Percentiles rank a stretch among this genome's conserved stretches.
phyloP scores from a whole-genome alignment of 2,797 vertebrate genomes.

The Aulostomus chinensis region DNA sequence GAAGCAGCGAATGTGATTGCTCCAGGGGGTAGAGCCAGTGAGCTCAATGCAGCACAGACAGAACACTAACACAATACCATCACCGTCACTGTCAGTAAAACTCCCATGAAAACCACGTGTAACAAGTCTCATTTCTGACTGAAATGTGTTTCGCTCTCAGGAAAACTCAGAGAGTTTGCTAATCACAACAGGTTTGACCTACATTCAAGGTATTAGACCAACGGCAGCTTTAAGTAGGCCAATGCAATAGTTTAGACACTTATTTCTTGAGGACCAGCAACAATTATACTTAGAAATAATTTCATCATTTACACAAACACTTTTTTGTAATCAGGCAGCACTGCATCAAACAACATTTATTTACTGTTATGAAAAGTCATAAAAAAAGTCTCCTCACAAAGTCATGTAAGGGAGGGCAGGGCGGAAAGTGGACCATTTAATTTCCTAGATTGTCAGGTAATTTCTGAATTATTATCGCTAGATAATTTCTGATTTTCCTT shows the following conservation, averaged over 20 bases:
- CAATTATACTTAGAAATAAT: no score
- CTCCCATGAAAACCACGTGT: neutral
- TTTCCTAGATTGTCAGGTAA: no score
- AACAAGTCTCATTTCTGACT: conserved; percentile 10
- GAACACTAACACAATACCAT: conserved; percentile 8
- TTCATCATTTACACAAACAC: no score
- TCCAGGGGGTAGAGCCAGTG: conserved; percentile 12
- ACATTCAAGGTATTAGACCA: conserved; percentile 44
- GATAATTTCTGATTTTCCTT: no score
- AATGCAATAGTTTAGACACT: conserved; percentile 5
- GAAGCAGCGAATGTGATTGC: conserved; percentile 45
- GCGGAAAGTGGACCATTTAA: no score
- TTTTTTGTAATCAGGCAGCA: no score
- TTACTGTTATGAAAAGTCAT: no score
- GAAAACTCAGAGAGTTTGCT: conserved; percentile 15
- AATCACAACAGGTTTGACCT: conserved; percentile 54
- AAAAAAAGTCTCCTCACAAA: no score
- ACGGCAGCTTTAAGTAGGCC: conserved; percentile 30
- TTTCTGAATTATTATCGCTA: no score
- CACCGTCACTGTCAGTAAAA: conserved; percentile 1
- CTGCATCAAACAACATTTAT: no score
- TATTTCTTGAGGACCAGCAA: no score
- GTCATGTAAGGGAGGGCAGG: no score
- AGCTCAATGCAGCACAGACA: conserved; percentile 7
- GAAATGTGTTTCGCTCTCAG: conserved; percentile 24